These are phyloP conservation scores for Antheraea yamamai DNA, from an alignment of 2,888 invertebrate species.

Conservation along the genomic window DNA sequence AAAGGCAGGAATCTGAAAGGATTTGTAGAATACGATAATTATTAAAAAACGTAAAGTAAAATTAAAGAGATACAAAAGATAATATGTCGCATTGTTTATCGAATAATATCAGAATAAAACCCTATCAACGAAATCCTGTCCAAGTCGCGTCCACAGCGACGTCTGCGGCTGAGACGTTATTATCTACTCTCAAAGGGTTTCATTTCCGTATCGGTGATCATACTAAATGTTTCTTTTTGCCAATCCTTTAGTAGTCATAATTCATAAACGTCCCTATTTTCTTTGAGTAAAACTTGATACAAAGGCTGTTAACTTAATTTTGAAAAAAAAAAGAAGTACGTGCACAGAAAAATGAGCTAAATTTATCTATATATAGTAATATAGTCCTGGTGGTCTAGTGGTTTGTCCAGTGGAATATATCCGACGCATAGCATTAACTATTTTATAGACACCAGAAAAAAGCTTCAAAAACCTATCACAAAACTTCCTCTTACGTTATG, in stretches of 20 bases:
- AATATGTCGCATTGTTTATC: background rate
- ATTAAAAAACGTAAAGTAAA: too few species aligned
- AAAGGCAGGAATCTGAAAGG: background rate
- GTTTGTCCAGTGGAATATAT: too few species aligned
- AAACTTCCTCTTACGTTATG: conserved; percentile 43
- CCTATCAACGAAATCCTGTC: conserved; percentile 45
- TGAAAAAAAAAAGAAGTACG: background rate
- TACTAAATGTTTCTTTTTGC: conserved; percentile 65
- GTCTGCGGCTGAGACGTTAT: conserved; percentile 73
- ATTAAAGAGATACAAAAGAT: too few species aligned
- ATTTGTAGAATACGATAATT: too few species aligned
- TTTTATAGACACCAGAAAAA: too few species aligned
- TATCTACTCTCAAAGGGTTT: conserved; percentile 73
- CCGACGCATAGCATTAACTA: too few species aligned
- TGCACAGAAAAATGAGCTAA: background rate
- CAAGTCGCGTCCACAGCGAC: conserved; percentile 38
- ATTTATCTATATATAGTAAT: too few species aligned
- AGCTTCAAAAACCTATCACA: background rate
- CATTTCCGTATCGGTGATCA: conserved; percentile 67
- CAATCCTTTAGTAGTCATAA: conserved; percentile 34
- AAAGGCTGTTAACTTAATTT: background rate
- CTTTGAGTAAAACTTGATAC: background rate
- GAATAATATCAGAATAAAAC: conserved; percentile 37
- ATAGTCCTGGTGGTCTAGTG: too few species aligned
- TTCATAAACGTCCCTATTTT: conserved; percentile 3